These are phyloP conservation scores for Ferrisia virgata DNA, from an alignment of 2,888 invertebrate species.

Conservation along the genomic window DNA sequence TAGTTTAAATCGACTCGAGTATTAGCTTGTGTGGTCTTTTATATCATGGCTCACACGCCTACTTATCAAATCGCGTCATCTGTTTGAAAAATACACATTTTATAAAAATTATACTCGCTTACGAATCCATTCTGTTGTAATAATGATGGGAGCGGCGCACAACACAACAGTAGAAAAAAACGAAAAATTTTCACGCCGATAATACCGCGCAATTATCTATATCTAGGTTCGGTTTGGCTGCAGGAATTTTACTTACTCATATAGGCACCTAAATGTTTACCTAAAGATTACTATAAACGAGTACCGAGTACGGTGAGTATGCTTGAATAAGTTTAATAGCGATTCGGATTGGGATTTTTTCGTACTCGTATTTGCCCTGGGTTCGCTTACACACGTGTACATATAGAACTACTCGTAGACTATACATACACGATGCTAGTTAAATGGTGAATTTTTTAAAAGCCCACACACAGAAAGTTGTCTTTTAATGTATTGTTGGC, in stretches of 20 bases:
- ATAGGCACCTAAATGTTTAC: no score
- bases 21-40: constrained; percentile 1
- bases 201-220: background rate
- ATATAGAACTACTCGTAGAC: no score
- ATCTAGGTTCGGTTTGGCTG: background rate
- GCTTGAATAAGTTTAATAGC: background rate
- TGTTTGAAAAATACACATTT: constrained; percentile 24
- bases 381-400: background rate
- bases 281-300: background rate
- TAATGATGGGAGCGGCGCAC: background rate
- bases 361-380: background rate
- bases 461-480: constrained; percentile 15
- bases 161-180: no score
- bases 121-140: background rate
- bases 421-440: background rate
- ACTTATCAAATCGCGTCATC: constrained; percentile 12
- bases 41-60: constrained; percentile 1
- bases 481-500: background rate
- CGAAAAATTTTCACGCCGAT: background rate
- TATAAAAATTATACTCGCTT: background rate
- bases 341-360: background rate
- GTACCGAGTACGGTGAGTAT: background rate
- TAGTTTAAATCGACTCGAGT: background rate
- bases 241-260: background rate
- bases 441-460: background rate